Evolutionary conservation across 1,140 invertebrate genomes (phyloP).

Genomic region (Achatina immaculata): DNA sequence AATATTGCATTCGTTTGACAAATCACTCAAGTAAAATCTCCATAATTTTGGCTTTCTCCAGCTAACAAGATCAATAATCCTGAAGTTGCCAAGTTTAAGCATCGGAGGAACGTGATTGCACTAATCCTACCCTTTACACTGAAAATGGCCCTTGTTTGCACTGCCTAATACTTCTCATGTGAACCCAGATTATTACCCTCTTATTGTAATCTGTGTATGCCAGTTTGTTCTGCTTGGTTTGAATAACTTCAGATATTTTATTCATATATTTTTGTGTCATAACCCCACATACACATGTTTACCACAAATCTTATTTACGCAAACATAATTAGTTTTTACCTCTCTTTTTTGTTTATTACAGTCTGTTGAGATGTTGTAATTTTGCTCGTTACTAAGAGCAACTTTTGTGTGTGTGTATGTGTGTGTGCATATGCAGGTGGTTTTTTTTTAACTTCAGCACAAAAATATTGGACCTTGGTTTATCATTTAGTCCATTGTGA

Average conservation of each 20-base stretch:
- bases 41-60: conserved; percentile 46
- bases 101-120: conserved; percentile 55
- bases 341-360: background rate
- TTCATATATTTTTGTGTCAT: conserved; percentile 11
- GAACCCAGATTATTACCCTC: conserved; percentile 28
- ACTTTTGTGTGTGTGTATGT: background rate
- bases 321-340: background rate
- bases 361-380: background rate
- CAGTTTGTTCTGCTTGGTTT: background rate
- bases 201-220: conserved; percentile 13
- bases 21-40: background rate
- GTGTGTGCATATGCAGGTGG: background rate
- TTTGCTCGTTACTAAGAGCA: background rate
- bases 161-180: conserved; percentile 17
- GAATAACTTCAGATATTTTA: conserved; percentile 15
- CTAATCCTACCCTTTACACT: conserved; percentile 28
- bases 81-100: conserved; percentile 59
- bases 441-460: too few relatives aligned
- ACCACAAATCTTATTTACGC: background rate
- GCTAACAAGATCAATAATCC: conserved; percentile 57
- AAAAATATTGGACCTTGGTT: background rate
- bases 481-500: background rate
- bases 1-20: background rate
- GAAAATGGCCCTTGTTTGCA: conserved; percentile 7
- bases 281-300: conserved; percentile 16